These are phyloP conservation scores for Plodia interpunctella DNA, from an alignment of 1,140 invertebrate genomes.

Conservation along the genomic window DNA sequence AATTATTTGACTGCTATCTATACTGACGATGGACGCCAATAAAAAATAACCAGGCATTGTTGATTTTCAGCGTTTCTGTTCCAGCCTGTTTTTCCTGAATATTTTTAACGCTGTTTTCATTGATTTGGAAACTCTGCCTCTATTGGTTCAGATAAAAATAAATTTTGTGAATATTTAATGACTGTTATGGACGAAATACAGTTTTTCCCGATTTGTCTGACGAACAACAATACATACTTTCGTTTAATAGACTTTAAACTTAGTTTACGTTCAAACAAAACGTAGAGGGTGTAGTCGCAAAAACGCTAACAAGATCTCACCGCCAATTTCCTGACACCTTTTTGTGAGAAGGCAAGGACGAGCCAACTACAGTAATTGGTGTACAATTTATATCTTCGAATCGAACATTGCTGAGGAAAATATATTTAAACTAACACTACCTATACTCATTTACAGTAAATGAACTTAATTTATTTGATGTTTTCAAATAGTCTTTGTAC, in stretches of 20 bases:
- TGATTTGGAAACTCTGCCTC: not conserved
- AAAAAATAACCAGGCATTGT: constrained; percentile 1
- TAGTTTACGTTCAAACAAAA: not conserved
- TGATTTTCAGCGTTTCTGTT: not conserved
- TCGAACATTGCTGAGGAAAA: no score
- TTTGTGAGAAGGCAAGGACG: not conserved
- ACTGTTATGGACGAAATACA: no score
- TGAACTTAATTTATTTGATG: no score
- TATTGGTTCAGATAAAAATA: not conserved
- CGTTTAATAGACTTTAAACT: not conserved
- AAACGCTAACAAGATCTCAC: constrained; percentile 1
- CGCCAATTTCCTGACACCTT: constrained; percentile 3
- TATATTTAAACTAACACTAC: no score
- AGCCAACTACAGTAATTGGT: not conserved
- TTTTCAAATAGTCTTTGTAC: no score
- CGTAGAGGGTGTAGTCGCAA: not conserved
- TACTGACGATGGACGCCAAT: not conserved
- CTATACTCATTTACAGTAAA: no score
- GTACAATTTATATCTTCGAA: no score
- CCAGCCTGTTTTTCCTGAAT: constrained; percentile 1
- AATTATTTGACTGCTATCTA: constrained; percentile 1
- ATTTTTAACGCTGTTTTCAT: constrained; percentile 7
- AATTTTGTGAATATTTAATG: no score
- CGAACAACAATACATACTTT: no score
- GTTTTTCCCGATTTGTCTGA: no score